Conservation (phyloP, 2,888 invertebrate genomes). For the Lepidocyrtoides sp. region DNA sequence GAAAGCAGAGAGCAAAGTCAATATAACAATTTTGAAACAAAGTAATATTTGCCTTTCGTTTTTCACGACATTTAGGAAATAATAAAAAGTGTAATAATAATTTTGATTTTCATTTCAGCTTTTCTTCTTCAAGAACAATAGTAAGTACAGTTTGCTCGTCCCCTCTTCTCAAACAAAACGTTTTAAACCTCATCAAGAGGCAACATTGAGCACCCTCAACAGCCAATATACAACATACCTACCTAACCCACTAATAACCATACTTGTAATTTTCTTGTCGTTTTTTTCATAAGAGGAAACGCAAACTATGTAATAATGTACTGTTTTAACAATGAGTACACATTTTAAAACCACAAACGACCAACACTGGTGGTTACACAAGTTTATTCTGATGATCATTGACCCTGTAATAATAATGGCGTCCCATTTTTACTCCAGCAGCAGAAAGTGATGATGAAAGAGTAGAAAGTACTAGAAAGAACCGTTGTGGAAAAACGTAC, state of each 20-base stretch:
- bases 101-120: neutral
- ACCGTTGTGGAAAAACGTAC: neutral
- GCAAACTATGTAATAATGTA: neutral
- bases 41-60: neutral
- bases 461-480: neutral
- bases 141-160: too few species aligned
- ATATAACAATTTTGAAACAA: neutral
- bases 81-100: conserved; percentile 30
- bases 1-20: neutral
- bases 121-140: neutral
- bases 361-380: neutral
- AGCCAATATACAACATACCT: neutral
- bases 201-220: neutral
- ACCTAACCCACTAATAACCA: neutral
- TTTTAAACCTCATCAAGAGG: conserved; percentile 3
- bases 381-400: conserved; percentile 49
- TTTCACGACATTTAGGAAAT: neutral
- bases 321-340: neutral
- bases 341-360: neutral
- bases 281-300: neutral
- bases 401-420: conserved; percentile 3
- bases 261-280: neutral
- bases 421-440: neutral
- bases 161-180: neutral
- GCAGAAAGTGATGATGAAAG: neutral